Conservation (phyloP, 2,113 vertebrate species). For the Chlorodrepanis virens region DNA sequence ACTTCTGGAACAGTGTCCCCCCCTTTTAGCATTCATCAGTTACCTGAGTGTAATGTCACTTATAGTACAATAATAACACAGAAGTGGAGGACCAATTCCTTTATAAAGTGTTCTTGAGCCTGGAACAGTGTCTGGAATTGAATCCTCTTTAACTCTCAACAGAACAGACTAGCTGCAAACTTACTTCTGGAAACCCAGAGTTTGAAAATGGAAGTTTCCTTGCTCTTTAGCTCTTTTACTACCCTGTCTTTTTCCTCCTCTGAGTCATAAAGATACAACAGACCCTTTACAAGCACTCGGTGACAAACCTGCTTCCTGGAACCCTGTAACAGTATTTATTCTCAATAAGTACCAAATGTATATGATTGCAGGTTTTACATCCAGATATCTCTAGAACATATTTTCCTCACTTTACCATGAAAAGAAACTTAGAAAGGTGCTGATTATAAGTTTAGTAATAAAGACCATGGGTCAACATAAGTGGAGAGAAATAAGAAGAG, state of each 20-base stretch:
- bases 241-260: neutral
- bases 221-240: fast-evolving
- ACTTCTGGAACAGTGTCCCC: neutral
- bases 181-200: neutral
- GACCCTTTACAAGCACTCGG: neutral
- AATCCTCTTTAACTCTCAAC: neutral
- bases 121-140: neutral
- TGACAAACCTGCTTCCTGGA: neutral
- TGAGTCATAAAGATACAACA: neutral
- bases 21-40: neutral
- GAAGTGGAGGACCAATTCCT: neutral
- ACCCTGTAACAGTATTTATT: neutral
- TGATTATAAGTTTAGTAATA: neutral
- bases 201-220: neutral
- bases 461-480: neutral
- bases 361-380: neutral
- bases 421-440: neutral
- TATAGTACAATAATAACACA: neutral
- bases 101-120: neutral
- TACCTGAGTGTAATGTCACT: neutral
- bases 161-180: neutral
- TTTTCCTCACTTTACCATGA: neutral
- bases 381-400: fast-evolving
- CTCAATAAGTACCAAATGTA: neutral
- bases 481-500: neutral